Base-by-base conservation (phyloP, 1,140 invertebrate species). In the Diuraphis noxia region DNA sequence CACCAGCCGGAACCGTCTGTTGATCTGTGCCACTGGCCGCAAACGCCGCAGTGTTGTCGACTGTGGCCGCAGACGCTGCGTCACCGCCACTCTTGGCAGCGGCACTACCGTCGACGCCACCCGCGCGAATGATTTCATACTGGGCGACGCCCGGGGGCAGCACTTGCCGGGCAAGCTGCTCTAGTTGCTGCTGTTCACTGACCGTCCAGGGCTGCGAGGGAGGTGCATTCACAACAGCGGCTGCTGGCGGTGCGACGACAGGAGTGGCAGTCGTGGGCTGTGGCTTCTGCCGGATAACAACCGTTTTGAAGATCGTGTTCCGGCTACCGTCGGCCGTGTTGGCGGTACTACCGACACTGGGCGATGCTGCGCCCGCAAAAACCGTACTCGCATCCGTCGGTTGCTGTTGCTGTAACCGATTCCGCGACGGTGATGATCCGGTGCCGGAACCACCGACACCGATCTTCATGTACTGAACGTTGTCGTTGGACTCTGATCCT, bases 81-180 rank as follows among this genome's bases (percentile, higher is more conserved):
- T 23, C 40, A 6, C 36, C 21, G 23, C 17, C 34, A 2, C 0
- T n/a, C 38, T n/a, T 25, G 52, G 30, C 19, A 0, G 13, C 34
- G 30, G 17, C 5, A 5, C 23, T 6, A 1, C 77, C 77, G 8
- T 95, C 96, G 92, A 96, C 95, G 92, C 95, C 95, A 43, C 95
- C 96, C 86, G 97, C 96, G 92, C 96, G 96, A 56, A 97, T 95
- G 2, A 97, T 94, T 94, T 97, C 96, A 92, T 96, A 97, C 93
- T 97, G 95, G 0, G 96, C 95, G 10, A 88, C 86, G 40, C 96
- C 97, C 25, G 96, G 96, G 10, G 97, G 96, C 88, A 97, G 93
- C 1, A 95, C 96, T 3, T 96, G 96, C 93, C 96, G 96, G 4
- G 96, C 97, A 72, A 97, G 93, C 93, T 97, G 96, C 81, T 97